phyloP scores from a whole-genome alignment of 1,140 invertebrate species.

The Psilanteris sp. region DNA sequence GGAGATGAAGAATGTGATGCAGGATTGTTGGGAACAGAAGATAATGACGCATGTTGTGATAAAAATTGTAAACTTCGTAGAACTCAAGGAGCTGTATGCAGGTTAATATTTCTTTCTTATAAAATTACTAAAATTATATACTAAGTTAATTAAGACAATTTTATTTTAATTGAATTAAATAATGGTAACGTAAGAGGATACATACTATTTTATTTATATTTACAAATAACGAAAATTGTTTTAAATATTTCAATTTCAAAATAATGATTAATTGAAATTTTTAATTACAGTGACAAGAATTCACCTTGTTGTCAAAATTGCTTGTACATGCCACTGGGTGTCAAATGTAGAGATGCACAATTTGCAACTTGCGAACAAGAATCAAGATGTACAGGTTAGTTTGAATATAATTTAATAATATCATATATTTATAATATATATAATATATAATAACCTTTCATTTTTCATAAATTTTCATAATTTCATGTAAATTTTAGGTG shows the following conservation, averaged over 20 bases:
- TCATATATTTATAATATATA: no score
- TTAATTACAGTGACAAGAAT: constrained; percentile 91
- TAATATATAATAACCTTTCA: no score
- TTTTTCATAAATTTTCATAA: no score
- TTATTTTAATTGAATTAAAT: no score
- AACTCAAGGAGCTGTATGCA: constrained; percentile 90
- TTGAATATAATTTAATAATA: no score
- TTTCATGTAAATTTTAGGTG: constrained; percentile 77
- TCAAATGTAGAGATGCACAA: constrained; percentile 92
- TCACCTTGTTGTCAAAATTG: constrained; percentile 96
- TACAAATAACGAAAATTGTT: no score
- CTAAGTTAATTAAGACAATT: no score
- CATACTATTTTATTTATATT: no score
- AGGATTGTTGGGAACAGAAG: constrained; percentile 93
- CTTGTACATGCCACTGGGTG: constrained; percentile 88
- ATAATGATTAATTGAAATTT: neutral
- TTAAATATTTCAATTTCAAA: no score
- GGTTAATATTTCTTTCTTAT: constrained; percentile 76
- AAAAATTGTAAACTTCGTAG: constrained; percentile 93
- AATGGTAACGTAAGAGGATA: no score
- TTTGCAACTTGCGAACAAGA: constrained; percentile 94
- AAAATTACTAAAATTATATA: no score
- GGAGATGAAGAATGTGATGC: constrained; percentile 97
- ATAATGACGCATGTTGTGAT: constrained; percentile 94
- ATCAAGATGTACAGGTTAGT: constrained; percentile 85